These are phyloP conservation scores for Ochlodes sylvanus DNA, from an alignment of 2,888 invertebrate genomes.

Conservation along the genomic window DNA sequence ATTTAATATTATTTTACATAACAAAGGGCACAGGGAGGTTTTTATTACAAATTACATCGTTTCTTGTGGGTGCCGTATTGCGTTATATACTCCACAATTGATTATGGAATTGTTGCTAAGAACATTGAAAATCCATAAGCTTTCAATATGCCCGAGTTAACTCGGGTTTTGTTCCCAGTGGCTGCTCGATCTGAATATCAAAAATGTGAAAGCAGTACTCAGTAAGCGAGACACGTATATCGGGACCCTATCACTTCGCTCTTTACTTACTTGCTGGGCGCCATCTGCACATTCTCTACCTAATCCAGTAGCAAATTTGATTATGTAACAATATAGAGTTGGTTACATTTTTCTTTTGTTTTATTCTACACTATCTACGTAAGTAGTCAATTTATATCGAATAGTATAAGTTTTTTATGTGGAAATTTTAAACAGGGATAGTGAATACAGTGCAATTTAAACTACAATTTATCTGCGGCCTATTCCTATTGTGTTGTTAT, in stretches of 20 bases:
- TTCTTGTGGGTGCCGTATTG: conserved; percentile 17
- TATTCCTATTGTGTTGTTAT: too few species aligned
- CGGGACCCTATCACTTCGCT: conserved; percentile 84
- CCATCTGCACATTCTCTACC: conserved; percentile 81
- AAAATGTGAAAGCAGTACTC: conserved; percentile 81
- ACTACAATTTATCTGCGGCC: too few species aligned
- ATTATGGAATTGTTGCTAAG: conserved; percentile 69
- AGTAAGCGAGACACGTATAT: conserved; percentile 82
- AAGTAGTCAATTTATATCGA: neutral
- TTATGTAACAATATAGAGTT: conserved; percentile 70
- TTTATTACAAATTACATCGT: conserved; percentile 39
- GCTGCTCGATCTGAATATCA: conserved; percentile 83
- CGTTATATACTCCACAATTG: conserved; percentile 53
- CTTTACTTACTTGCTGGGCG: conserved; percentile 81
- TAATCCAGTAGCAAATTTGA: conserved; percentile 82
- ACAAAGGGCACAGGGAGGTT: conserved; percentile 45
- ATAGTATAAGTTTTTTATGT: too few species aligned
- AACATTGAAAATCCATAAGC: conserved; percentile 83
- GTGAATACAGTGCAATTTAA: too few species aligned
- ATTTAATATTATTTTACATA: conserved; percentile 44
- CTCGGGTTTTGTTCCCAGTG: conserved; percentile 82
- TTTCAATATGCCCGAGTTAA: conserved; percentile 83
- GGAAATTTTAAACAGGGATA: too few species aligned
- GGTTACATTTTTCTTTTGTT: conserved; percentile 51
- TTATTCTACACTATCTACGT: conserved; percentile 5